Base-by-base conservation (phyloP, 2,888 invertebrate genomes). In the Reticulitermes lucifugus region DNA sequence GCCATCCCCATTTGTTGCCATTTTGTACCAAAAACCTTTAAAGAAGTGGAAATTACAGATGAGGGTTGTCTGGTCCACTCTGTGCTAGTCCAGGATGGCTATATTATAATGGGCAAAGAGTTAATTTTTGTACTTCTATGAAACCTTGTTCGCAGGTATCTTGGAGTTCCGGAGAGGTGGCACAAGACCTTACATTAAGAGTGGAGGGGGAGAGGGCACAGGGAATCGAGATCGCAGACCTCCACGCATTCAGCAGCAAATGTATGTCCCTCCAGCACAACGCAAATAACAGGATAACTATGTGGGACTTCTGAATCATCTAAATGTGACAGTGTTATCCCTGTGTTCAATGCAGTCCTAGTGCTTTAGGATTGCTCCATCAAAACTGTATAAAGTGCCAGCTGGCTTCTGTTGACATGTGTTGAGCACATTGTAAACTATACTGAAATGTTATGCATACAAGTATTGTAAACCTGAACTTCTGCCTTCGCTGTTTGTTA, bases 201-300 rank as follows among this genome's bases (percentile, higher is more conserved):
- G 90, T 90, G 90, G 89, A 89, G 88, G 89, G 87, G 84, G 89
- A 89, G 84, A 84, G 14, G 71, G 73, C 29, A 41, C 73, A 22
- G 85, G 41, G 25, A 70, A 70, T 35, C 84, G 85, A 46, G 84
- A 86, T 43, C 85, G 85, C 29, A 85, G 89, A 90, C 84, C 90
- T 89, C 87, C 90, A 91, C 22, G 89, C 89, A 60, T 90, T 91
- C 86, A 86, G 84, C 89, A 91, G 81, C 91, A 90, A 88, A 90
- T 91, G 87, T 92, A 92, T 88, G 90, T 92, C 83, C 92, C 92
- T 75, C 92, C 92, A 21, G 91, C 91, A 60, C 91, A 91, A 86
- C 88, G 91, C 89, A 7, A 91, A 82, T 87, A 86, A 86, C 79
- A 77, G 59, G 75, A 83, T 80, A 29, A 2, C n/a, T 25, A 22